phyloP scores from a whole-genome alignment of 2,113 vertebrate species.

The Rhinoderma darwinii region DNA sequence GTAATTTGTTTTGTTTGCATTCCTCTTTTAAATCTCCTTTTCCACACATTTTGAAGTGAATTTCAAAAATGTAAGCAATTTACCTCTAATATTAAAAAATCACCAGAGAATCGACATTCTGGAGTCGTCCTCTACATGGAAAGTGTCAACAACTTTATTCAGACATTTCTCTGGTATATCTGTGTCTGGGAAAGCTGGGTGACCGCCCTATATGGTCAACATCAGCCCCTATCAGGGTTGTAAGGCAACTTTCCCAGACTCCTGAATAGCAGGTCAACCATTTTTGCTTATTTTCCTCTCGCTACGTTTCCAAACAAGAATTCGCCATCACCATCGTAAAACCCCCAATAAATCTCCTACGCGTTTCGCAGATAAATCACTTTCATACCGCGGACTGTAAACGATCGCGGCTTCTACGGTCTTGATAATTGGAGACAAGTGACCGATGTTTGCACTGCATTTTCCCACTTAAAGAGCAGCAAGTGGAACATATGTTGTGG shows the following conservation, averaged over 20 bases:
- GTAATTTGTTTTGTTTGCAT: slow-evolving; percentile 37
- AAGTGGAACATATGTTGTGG: not conserved
- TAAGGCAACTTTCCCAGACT: not conserved
- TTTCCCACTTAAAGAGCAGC: not conserved
- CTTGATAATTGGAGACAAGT: slow-evolving; percentile 45
- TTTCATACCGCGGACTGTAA: not conserved
- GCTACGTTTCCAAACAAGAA: too few species aligned
- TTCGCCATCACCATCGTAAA: not conserved
- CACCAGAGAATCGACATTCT: not conserved
- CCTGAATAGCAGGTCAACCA: not conserved
- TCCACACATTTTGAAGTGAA: slow-evolving; percentile 9
- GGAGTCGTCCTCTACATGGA: too few species aligned
- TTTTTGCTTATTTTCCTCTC: too few species aligned
- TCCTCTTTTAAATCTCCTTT: slow-evolving; percentile 5
- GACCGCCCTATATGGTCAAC: too few species aligned
- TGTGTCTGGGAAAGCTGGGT: too few species aligned
- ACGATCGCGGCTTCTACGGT: slow-evolving; percentile 5
- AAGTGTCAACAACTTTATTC: not conserved
- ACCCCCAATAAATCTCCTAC: not conserved
- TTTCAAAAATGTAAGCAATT: not conserved
- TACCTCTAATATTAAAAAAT: not conserved
- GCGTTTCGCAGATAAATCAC: slow-evolving; percentile 25
- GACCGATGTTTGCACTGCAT: slow-evolving; percentile 22
- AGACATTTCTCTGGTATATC: not conserved
- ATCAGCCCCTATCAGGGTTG: not conserved